Evolutionary conservation across 2,113 vertebrate species (phyloP).

Genomic region (Oreochromis aureus): DNA sequence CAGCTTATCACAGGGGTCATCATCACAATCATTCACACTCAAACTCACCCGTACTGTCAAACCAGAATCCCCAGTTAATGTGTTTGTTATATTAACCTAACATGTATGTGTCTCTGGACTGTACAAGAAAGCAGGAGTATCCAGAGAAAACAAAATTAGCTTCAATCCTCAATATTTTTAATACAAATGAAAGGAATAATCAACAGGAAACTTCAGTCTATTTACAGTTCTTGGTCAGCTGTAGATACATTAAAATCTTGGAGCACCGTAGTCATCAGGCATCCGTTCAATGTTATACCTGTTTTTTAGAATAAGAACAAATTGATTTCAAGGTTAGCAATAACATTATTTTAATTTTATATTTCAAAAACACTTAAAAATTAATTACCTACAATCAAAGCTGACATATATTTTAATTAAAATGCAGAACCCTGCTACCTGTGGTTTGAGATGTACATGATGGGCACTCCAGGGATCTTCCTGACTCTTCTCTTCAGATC

Average conservation of each 20-base stretch:
- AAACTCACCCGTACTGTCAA: background rate
- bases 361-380: background rate
- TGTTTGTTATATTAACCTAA: background rate
- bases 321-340: background rate
- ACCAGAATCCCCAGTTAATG: background rate
- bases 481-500: constrained; percentile 93
- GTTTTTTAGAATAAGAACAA: background rate
- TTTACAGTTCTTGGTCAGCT: constrained; percentile 16
- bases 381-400: background rate
- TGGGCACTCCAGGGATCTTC: constrained; percentile 96
- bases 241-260: constrained; percentile 76
- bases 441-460: constrained; percentile 99
- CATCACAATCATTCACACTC: background rate
- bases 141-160: background rate
- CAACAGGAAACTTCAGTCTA: constrained; percentile 6
- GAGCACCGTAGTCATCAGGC: constrained; percentile 98
- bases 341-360: background rate
- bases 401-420: background rate
- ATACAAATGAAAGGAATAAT: background rate
- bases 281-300: constrained; percentile 98
- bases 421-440: constrained; percentile 72
- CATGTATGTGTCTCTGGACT: background rate
- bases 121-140: background rate
- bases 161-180: background rate
- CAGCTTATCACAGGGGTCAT: background rate